Evolutionary conservation across 53 echinoderm and acorn worm species (phyloP), one percentile per base, ranked within the genome.

Genomic region (Stichopus horrens): DNA sequence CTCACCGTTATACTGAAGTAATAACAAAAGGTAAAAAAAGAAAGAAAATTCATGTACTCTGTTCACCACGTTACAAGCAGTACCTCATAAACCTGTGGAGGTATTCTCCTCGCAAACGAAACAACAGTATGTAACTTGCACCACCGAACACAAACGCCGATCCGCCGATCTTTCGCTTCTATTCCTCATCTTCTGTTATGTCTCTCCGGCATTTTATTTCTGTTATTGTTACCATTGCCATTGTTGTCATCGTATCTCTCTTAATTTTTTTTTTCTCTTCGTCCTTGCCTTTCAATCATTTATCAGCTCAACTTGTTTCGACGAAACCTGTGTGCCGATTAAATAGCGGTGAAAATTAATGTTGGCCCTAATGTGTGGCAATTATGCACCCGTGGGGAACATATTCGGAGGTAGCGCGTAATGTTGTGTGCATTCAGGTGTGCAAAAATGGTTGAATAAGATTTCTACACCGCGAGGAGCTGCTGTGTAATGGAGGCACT

Each of bases 341-440:
- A 71, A 71, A 71, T 37, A 71, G 71, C 71, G 23, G 68, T 67
- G 85, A 58, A 37, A 67, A 85, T 85, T 22, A 85, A 67, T 85
- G 60, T 85, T 65, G 67, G 67, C 63, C 66, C 18, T 85, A 59
- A 85, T 65, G 60, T 85, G 85, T 67, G 85, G 65, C 85, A 85
- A 85, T 85, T 65, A 67, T 52, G 85, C 68, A 67, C 85, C 85
- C 85, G 85, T 85, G 85, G 85, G 66, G 67, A 67, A 85, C 67
- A 16, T 65, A 14, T 9, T 63, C 54, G 10, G 77, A 85, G 37
- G 13, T 51, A 85, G 10, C 57, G 81, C 58, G 52, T 85, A 18
- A 52, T 85, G 85, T 52, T 59, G 65, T 85, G 85, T 85, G 65
- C 67, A 85, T 58, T 85, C 85, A 85, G 63, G 85, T 85, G 85